Evolutionary conservation across 2,113 vertebrate genomes (phyloP).

Genomic region (human): DNA sequence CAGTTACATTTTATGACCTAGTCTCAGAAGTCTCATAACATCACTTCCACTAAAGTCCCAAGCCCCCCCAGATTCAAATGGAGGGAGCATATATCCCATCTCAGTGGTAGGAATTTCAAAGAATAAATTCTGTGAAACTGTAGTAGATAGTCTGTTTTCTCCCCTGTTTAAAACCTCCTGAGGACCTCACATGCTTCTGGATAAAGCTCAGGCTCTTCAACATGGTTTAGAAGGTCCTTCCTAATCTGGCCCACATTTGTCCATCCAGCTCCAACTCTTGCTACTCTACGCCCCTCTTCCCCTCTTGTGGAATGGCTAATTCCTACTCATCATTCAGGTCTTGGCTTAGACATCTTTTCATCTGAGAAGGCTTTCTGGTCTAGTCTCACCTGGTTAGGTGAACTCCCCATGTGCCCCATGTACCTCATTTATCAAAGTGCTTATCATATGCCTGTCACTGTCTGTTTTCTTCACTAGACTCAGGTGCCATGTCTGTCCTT

Average conservation of each 20-base stretch:
- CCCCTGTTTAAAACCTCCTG: neutral
- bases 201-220: neutral
- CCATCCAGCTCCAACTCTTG: neutral
- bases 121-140: neutral
- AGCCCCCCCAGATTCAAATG: neutral
- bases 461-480: neutral
- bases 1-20: neutral
- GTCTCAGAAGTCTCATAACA: neutral
- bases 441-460: neutral
- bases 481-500: neutral
- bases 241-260: neutral
- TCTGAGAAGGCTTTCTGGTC: neutral
- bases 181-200: neutral
- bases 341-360: neutral
- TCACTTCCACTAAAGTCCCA: neutral
- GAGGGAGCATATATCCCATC: too few species aligned
- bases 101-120: neutral
- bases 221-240: neutral
- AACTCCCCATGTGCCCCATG: neutral
- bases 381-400: neutral
- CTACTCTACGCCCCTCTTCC: neutral
- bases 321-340: neutral
- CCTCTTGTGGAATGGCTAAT: neutral
- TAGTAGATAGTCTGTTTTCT: neutral
- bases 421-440: neutral